Evolutionary conservation across 2,888 invertebrate species (phyloP), one percentile per base, ranked within the genome.

Genomic region (Epistrophella euchroma): DNA sequence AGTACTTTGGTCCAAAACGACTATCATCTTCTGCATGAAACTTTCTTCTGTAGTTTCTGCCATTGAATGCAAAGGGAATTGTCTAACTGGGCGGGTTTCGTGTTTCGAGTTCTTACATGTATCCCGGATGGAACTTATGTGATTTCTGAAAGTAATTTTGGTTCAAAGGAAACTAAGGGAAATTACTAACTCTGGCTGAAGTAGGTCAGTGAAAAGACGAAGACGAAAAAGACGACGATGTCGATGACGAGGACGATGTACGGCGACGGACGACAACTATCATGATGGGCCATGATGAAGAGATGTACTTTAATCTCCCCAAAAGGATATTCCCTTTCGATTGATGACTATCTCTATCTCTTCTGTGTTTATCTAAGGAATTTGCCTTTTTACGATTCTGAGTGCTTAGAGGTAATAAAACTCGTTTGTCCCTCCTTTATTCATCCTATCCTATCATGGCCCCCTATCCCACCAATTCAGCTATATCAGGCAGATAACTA

Each of bases 341-440:
- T 85, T 85, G 85, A 85, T 81, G 85, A 60, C 47, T 72, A 84
- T 74, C 79, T 64, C 76, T 85, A 60, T 80, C 35, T 60, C 15
- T 40, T 60, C 15, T 37, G 37, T 85, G 76, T 85, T 81, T 76
- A 85, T 85, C 85, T 85, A 35, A 58, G 47, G 60, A 79, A 68
- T 82, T 81, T 68, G 19, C 68, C 47, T 66, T 70, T 81, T 77
- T 77, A 86, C 72, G 86, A 86, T 81, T 70, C 66, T 35, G 40
- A 13, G 73, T 25, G 52, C 56, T 35, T 56, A 32, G 25, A 58
- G 71, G 77, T 52, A 32, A 86, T 86, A 82, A 82, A 82, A 82
- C 78, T 82, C 71, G 64, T 74, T 73, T 32, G 43, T 28, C 17
- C 47, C 19, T 22, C 35, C 4, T 45, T 40, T 4, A 40, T 40